Base-by-base conservation (phyloP, 2,888 invertebrate species). In the Netelia inedita region DNA sequence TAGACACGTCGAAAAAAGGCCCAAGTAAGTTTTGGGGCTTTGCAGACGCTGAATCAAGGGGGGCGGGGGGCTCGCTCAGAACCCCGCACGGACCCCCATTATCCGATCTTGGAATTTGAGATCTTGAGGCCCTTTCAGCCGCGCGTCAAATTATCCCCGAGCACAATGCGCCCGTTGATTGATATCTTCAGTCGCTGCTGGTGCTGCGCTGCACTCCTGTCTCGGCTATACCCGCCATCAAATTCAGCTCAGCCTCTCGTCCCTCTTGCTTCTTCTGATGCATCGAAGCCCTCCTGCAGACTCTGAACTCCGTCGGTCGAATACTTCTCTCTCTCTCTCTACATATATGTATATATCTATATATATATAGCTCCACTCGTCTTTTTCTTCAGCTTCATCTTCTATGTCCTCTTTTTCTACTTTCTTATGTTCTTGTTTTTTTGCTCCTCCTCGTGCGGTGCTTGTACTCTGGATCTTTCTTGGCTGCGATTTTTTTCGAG, bases 131-230 rank as follows among this genome's bases (percentile, higher is more conserved):
- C 88, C 91, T 92, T 92, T 92, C 92, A 92, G 87, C 90, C 90
- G 90, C 91, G 92, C 91, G 92, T 92, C 92, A 92, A 92, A 92
- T 92, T 92, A 92, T 92, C 92, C 91, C 88, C 76, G 90, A 87
- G 92, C 90, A 92, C 92, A 92, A 92, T 92, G 91, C 88, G 91
- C 89, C 89, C 90, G 92, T 92, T 92, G 92, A 92, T 92, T 92
- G 92, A 92, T 92, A 92, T 92, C 92, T 92, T 92, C 90, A 91
- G 92, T 92, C 90, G 91, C 69, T 74, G 87, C 74, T 71, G 83
- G 79, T 79, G 73, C 79, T 71, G 72, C 61, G 74, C 66, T 75
- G 83, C 73, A 57, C 57, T 73, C 16, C 80, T 79, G 80, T 61
- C 65, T 72, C 41, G 46, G 43, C 80, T 68, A 59, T 65, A 61